Conservation (phyloP, 2,113 vertebrate genomes). For the Dunckerocampus dactyliophorus region DNA sequence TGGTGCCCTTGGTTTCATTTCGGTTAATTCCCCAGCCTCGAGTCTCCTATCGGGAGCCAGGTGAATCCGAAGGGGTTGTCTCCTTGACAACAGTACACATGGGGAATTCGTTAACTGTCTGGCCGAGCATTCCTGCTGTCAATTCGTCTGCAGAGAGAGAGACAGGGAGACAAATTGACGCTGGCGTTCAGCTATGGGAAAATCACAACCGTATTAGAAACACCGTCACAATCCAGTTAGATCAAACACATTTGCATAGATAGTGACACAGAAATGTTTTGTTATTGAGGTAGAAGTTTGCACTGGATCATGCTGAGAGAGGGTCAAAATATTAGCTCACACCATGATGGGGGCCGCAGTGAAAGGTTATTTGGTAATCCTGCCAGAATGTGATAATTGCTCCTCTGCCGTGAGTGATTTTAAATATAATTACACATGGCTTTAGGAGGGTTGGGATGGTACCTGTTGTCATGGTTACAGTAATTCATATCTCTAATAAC, state of each 20-base stretch:
- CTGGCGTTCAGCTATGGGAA: neutral
- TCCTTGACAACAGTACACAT: constrained; percentile 43
- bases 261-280: too few species aligned
- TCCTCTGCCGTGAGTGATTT: too few species aligned
- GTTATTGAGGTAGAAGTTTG: too few species aligned
- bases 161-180: constrained; percentile 6
- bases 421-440: neutral
- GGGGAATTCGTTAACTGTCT: constrained; percentile 15
- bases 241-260: too few species aligned
- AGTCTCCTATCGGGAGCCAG: constrained; percentile 1
- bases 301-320: neutral
- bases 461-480: neutral
- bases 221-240: too few species aligned
- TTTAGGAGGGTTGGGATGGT: neutral
- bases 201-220: constrained; percentile 4
- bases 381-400: neutral
- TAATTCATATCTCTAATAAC: neutral
- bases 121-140: constrained; percentile 9
- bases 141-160: neutral
- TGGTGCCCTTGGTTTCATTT: constrained; percentile 13
- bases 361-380: constrained; percentile 21
- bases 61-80: constrained; percentile 25
- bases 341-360: neutral
- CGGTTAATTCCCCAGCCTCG: constrained; percentile 5
- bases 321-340: neutral